These are phyloP conservation scores for Microctenopoma steveboyesi DNA, from an alignment of 2,797 vertebrate genomes.

Conservation along the genomic window DNA sequence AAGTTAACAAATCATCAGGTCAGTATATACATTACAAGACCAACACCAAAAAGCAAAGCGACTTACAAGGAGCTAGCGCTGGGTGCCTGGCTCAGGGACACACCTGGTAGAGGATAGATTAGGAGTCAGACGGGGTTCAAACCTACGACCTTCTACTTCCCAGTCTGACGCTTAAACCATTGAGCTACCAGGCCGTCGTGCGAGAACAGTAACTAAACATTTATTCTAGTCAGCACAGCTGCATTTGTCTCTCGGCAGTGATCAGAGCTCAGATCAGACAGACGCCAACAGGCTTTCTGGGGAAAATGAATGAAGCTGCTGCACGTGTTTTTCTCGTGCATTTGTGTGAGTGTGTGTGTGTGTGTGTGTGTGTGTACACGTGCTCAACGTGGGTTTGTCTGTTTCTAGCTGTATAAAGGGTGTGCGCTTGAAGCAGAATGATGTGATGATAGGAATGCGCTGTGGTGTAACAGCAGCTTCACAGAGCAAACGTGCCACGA, in stretches of 20 bases:
- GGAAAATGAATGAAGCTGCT: constrained; percentile 33
- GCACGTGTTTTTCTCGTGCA: not conserved
- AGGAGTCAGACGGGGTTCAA: too few species aligned
- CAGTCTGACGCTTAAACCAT: too few species aligned
- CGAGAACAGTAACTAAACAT: not conserved
- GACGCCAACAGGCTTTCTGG: constrained; percentile 53
- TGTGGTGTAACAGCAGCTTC: constrained; percentile 20
- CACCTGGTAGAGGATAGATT: too few species aligned
- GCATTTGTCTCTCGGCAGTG: constrained; percentile 5
- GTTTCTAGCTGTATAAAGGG: not conserved
- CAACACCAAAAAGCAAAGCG: too few species aligned
- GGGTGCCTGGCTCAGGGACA: too few species aligned
- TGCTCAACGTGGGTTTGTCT: not conserved
- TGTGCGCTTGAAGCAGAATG: constrained; percentile 27
- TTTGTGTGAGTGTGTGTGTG: not conserved
- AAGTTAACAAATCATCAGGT: not conserved
- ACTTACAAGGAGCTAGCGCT: too few species aligned
- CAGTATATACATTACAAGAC: too few species aligned
- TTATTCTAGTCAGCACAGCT: not conserved
- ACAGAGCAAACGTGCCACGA: constrained; percentile 23
- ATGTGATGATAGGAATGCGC: constrained; percentile 33
- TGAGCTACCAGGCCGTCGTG: too few species aligned
- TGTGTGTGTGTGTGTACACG: not conserved
- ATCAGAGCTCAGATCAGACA: constrained; percentile 50
- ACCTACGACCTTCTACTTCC: too few species aligned